Base-by-base conservation (phyloP, 2,113 vertebrate genomes). In the Drymodes brunneopygia region DNA sequence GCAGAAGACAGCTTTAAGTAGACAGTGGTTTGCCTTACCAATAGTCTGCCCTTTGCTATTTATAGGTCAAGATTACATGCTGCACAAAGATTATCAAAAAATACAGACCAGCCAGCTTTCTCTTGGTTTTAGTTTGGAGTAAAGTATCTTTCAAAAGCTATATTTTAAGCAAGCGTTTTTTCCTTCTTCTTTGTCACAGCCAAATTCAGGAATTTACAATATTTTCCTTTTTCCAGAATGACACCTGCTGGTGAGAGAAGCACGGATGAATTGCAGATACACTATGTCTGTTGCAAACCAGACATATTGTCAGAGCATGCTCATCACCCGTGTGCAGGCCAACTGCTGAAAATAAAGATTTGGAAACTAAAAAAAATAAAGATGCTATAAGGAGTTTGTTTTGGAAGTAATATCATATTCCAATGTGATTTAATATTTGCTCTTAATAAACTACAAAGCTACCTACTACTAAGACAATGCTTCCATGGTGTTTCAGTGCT, bases 151-250 rank as follows among this genome's bases (percentile, higher is more conserved):
- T 70, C 87, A 80, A 91, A 93, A 92, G 40, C 56, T 81, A 1
- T 78, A 74, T 83, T 94, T 88, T 74, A 81, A 90, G 62, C 24
- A 73, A 92, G 50, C 28, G 2, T n/a, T 13, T 50, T 81, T 78
- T 85, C 81, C 47, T 93, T 79, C 73, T 84, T 77, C 36, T 94
- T 94, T 92, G 81, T 95, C 85, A 95, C 60, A 96, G 90, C 70
- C 84, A 96, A 92, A 96, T 97, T 86, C 57, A 93, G 94, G 88
- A 97, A 97, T 97, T 94, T 91, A 96, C 89, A 95, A 77, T 96
- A 97, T 98, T 98, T 98, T 97, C 95, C 95, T 97, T 98, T 98
- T 98, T 98, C 97, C 98, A 98, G 98, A 97, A 98, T 98, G 98
- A 98, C 97, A 98, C 97, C 98, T 98, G 97, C 98, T 98, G 98